Evolutionary conservation across 2,888 invertebrate genomes (phyloP).

Genomic region (Clistopyga incitator): DNA sequence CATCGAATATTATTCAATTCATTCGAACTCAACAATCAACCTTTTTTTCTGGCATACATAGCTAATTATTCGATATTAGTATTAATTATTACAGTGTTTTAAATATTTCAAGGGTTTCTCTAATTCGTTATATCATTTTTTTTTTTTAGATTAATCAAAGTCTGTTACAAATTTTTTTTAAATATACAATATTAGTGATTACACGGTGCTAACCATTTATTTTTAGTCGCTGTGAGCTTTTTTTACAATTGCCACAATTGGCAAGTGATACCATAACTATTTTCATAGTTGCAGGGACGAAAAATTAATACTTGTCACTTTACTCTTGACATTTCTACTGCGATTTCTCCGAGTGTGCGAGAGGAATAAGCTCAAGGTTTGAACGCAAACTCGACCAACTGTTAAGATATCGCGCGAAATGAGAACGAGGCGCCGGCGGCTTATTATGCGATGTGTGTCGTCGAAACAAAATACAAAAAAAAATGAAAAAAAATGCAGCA

Average conservation of each 20-base stretch:
- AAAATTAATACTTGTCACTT: no score
- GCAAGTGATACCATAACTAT: no score
- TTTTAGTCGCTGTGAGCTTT: no score
- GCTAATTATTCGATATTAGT: background rate
- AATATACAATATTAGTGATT: no score
- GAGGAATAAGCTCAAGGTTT: background rate
- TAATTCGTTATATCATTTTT: no score
- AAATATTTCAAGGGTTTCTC: no score
- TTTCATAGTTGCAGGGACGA: no score
- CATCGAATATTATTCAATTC: background rate
- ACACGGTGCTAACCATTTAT: no score
- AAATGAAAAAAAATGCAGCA: constrained; percentile 2
- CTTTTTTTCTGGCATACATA: background rate
- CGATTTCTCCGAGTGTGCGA: background rate
- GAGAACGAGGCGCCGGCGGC: constrained; percentile 43
- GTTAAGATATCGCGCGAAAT: constrained; percentile 36
- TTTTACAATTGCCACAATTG: no score
- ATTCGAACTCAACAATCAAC: background rate
- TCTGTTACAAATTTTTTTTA: no score
- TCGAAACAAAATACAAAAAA: constrained; percentile 16
- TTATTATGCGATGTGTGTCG: constrained; percentile 39
- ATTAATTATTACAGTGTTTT: no score
- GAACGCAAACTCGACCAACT: background rate
- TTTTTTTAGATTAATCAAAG: no score
- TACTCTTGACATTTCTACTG: background rate